These are phyloP conservation scores for Coregonus ussuriensis DNA, from an alignment of 2,797 vertebrate genomes.

Conservation along the genomic window DNA sequence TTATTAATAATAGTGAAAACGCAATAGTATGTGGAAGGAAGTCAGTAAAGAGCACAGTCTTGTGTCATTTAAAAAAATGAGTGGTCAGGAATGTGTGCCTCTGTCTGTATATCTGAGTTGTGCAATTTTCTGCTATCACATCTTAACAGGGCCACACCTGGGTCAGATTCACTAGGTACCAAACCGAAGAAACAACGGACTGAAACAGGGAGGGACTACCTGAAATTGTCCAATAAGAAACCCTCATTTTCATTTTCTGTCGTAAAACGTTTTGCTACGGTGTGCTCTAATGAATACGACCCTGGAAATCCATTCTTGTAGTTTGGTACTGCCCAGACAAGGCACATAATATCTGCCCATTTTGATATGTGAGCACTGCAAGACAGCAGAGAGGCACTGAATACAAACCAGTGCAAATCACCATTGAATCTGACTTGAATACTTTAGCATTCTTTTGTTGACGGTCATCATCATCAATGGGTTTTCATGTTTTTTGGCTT, in stretches of 20 bases:
- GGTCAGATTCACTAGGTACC: not conserved
- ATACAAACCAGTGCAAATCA: conserved; percentile 56
- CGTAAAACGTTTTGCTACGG: not conserved
- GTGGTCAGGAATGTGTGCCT: conserved; percentile 81
- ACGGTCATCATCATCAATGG: conserved; percentile 23
- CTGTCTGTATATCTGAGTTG: conserved; percentile 79
- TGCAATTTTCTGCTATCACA: conserved; percentile 63
- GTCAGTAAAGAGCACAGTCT: conserved; percentile 87
- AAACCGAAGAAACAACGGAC: not conserved
- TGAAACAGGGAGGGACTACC: not conserved
- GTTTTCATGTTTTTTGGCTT: conserved; percentile 15
- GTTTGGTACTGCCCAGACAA: conserved; percentile 6
- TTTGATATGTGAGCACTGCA: conserved; percentile 60
- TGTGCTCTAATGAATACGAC: not conserved
- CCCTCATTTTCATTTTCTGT: not conserved
- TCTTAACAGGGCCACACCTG: conserved; percentile 39
- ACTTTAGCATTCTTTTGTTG: not conserved
- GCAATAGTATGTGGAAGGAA: conserved; percentile 89
- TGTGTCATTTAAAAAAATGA: conserved; percentile 70
- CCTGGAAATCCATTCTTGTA: not conserved
- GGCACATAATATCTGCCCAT: conserved; percentile 22
- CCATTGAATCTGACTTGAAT: conserved; percentile 51
- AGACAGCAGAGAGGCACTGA: conserved; percentile 72
- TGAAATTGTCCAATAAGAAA: conserved; percentile 1
- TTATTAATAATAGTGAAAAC: conserved; percentile 80